Base-by-base conservation (phyloP, 1,140 invertebrate species). In the Papilio glaucus region DNA sequence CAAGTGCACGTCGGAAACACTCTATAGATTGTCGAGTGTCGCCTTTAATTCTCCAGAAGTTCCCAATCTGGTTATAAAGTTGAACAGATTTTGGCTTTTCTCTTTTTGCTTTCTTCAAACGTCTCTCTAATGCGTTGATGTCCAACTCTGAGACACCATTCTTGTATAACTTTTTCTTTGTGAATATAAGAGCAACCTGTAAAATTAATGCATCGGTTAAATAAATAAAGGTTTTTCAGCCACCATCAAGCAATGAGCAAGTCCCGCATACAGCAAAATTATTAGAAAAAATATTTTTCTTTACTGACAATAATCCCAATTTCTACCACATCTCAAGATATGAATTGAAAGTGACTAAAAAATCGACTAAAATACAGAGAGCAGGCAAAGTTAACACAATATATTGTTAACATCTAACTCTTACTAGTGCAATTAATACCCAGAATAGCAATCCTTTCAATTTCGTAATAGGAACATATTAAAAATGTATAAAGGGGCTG, bases 41-140 rank as follows among this genome's bases (percentile, higher is more conserved):
- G 7, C 97, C 97, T 89, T 97, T 97, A 77, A 97, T 97, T 76
- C 97, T 94, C 96, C 96, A 97, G 85, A 97, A 98, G 89, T 98
- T 98, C 5, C 97, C 97, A 84, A 98, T 98, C 87, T 98, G 97
- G 86, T 98, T 97, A 85, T 97, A 97, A 39, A 97, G 92, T 83
- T 97, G 96, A 29, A 97, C 96, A 62, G 97, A 98, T 82, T 97
- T 97, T 74, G 97, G 97, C 93, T 97, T 97, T 94, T 97, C 97
- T 89, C 95, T 94, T 90, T 97, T 98, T 2, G 96, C 95, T 92
- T 97, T 97, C 81, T 96, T 96, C 29, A 98, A 90, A 78, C 95
- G 94, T 89, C 95, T 95, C 77, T 98, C 97, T 41, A 98, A 84
- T 26, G 95, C 93, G 90, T 96, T 96, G 83, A 98, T 95, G 84